phyloP scores from a whole-genome alignment of 1,140 invertebrate genomes.

The Heliconius nattereri region DNA sequence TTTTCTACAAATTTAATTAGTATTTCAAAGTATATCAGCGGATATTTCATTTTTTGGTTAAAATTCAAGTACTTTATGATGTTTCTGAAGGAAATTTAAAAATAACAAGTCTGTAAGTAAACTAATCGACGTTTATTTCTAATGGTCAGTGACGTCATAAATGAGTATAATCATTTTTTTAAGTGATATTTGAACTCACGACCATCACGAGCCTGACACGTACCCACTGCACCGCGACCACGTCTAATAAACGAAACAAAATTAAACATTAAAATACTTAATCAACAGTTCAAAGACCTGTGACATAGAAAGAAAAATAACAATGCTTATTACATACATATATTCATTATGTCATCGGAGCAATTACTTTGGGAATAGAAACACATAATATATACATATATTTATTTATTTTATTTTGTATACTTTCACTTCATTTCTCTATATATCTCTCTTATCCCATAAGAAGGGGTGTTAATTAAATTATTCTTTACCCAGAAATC shows the following conservation, averaged over 20 bases:
- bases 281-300: conserved; percentile 34
- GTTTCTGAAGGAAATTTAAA: too few relatives aligned
- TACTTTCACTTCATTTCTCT: background rate
- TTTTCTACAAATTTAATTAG: background rate
- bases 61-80: too few relatives aligned
- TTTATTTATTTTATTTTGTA: background rate
- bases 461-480: background rate
- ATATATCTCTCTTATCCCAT: background rate
- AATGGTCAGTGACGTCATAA: background rate
- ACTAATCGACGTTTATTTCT: background rate
- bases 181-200: background rate
- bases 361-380: conserved; percentile 31
- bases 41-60: background rate
- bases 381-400: background rate
- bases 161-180: background rate
- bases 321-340: conserved; percentile 22
- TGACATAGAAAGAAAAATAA: conserved; percentile 34
- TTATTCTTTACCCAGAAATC: background rate
- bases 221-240: background rate
- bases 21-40: background rate
- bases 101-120: too few relatives aligned
- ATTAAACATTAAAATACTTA: conserved; percentile 22
- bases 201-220: background rate
- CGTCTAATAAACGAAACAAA: background rate
- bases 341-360: conserved; percentile 36